Conservation (phyloP, 2,888 invertebrate species). For the Apotomis capreana region DNA sequence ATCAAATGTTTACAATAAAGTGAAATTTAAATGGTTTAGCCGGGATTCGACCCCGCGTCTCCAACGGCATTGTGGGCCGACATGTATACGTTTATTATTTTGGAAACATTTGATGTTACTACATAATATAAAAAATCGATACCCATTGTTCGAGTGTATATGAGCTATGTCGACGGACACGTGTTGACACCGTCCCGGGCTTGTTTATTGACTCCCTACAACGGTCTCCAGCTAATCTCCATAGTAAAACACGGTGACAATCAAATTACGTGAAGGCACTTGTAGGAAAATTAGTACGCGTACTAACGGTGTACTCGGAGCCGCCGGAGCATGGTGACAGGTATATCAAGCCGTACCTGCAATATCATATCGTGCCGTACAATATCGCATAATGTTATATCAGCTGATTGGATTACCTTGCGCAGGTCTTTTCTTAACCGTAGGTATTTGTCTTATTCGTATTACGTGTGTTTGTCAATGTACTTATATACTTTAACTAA, state of each 20-base stretch:
- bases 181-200: constrained; percentile 16
- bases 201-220: constrained; percentile 25
- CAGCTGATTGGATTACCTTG: constrained; percentile 30
- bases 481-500: not conserved
- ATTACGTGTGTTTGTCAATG: not conserved
- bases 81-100: too few relatives aligned
- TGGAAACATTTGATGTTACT: too few relatives aligned
- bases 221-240: constrained; percentile 27
- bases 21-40: too few relatives aligned
- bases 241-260: constrained; percentile 32
- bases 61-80: too few relatives aligned
- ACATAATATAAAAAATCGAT: too few relatives aligned
- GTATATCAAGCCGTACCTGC: constrained; percentile 9
- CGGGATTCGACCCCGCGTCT: too few relatives aligned
- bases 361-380: not conserved
- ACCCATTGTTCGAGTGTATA: not conserved
- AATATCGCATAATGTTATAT: constrained; percentile 15
- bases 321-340: constrained; percentile 11
- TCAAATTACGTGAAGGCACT: constrained; percentile 39
- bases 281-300: constrained; percentile 40
- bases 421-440: constrained; percentile 22
- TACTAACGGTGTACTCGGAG: constrained; percentile 28
- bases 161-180: not conserved
- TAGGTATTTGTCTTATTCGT: not conserved
- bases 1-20: too few relatives aligned